phyloP scores from a whole-genome alignment of 2,113 vertebrate genomes.

The Labeo rohita region DNA sequence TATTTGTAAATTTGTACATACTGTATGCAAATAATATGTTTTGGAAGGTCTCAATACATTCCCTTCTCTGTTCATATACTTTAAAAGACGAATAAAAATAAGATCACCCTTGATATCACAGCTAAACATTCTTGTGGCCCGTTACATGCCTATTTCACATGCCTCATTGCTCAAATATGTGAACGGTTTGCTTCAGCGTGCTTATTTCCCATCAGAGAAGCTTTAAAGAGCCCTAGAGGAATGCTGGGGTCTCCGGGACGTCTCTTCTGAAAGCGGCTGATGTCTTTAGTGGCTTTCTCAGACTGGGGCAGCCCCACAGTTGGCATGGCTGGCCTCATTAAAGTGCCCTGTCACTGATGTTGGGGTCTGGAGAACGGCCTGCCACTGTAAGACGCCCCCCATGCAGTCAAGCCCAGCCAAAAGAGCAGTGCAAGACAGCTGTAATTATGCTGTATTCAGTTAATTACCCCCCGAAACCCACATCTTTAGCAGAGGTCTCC shows the following conservation, averaged over 20 bases:
- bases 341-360: conserved; percentile 19
- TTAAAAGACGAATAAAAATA: neutral
- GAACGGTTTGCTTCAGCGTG: neutral
- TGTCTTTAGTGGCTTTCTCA: conserved; percentile 21
- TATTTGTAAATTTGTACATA: neutral
- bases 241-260: conserved; percentile 11
- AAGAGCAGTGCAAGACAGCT: conserved; percentile 56
- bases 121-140: neutral
- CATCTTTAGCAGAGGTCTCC: conserved; percentile 60
- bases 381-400: conserved; percentile 41
- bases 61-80: neutral
- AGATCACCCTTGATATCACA: neutral
- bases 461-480: conserved; percentile 63
- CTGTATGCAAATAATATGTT: neutral
- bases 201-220: neutral
- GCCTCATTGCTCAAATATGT: neutral
- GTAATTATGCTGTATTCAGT: conserved; percentile 63
- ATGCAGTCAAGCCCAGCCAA: conserved; percentile 30
- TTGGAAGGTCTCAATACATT: neutral
- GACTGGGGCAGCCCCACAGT: neutral
- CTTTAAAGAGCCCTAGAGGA: conserved; percentile 8
- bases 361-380: conserved; percentile 15
- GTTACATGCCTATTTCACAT: neutral
- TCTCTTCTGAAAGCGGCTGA: neutral
- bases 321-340: conserved; percentile 41